Conservation (phyloP, 1,140 invertebrate species). For the Cecropterus lyciades region DNA sequence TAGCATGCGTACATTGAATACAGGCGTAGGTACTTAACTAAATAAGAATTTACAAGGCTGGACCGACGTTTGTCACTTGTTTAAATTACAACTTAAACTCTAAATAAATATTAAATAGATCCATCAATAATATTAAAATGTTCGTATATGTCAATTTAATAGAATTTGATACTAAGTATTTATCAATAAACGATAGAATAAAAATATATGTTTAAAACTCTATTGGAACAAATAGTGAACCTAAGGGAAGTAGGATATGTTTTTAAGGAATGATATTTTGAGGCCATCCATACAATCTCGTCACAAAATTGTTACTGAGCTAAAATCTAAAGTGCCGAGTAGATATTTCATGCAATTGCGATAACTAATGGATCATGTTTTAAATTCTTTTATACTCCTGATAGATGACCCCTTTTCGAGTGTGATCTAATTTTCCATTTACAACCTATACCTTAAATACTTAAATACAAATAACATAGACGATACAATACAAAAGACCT, state of each 20-base stretch:
- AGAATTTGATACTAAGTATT: slow-evolving; percentile 1
- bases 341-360: neutral
- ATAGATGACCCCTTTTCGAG: neutral
- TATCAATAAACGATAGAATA: slow-evolving; percentile 14
- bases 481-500: slow-evolving; percentile 12
- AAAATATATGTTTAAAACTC: slow-evolving; percentile 18
- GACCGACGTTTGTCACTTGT: slow-evolving; percentile 3
- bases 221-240: slow-evolving; percentile 16
- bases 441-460: slow-evolving; percentile 18
- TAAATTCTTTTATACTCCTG: neutral
- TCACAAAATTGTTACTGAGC: neutral
- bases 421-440: slow-evolving; percentile 11
- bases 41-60: neutral
- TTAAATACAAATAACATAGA: slow-evolving; percentile 7
- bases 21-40: neutral
- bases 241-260: slow-evolving; percentile 38
- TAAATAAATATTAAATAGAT: neutral
- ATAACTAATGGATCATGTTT: neutral
- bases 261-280: slow-evolving; percentile 38
- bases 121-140: slow-evolving; percentile 4
- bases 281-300: slow-evolving; percentile 12
- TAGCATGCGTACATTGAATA: slow-evolving; percentile 27
- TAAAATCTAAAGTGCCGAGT: neutral
- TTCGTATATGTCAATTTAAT: slow-evolving; percentile 16
- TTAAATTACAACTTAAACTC: slow-evolving; percentile 9